A percentile compares a stretch with the other conserved stretches of the same genome.
Evolutionary conservation across 2,113 vertebrate species (phyloP).

Genomic region (Entelurus aequoreus): DNA sequence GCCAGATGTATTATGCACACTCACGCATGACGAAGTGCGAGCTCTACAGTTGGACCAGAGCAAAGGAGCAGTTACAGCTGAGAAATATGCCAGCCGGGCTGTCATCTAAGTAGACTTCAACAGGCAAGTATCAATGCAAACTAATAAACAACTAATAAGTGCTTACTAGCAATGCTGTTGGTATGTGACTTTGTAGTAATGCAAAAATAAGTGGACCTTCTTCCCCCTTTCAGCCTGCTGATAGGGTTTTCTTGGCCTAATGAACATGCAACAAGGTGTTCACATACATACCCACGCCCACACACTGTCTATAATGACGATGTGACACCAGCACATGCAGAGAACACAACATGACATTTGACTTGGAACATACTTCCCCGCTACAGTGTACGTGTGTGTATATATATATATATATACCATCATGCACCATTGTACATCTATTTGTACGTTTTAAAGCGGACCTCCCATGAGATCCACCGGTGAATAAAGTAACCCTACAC

Average conservation of each 20-base stretch:
- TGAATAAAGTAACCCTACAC: not conserved
- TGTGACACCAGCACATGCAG: not conserved
- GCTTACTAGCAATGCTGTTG: too few relatives aligned
- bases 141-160: too few relatives aligned
- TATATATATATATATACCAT: slow-evolving; percentile 14
- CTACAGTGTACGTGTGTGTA: slow-evolving; percentile 17
- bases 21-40: slow-evolving; percentile 36
- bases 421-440: not conserved
- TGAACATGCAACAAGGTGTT: too few relatives aligned
- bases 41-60: not conserved
- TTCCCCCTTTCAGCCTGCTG: not conserved
- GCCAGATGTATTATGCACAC: slow-evolving; percentile 32
- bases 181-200: too few relatives aligned
- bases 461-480: not conserved
- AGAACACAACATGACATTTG: not conserved
- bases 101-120: slow-evolving; percentile 38
- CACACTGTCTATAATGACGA: too few relatives aligned
- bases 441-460: not conserved
- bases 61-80: slow-evolving; percentile 12
- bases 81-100: slow-evolving; percentile 29
- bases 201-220: not conserved
- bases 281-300: too few relatives aligned
- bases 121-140: too few relatives aligned
- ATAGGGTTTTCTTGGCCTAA: not conserved
- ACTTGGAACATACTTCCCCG: slow-evolving; percentile 5